Evolutionary conservation across 2,888 invertebrate genomes (phyloP).

Genomic region (Choristoneura rosaceana): DNA sequence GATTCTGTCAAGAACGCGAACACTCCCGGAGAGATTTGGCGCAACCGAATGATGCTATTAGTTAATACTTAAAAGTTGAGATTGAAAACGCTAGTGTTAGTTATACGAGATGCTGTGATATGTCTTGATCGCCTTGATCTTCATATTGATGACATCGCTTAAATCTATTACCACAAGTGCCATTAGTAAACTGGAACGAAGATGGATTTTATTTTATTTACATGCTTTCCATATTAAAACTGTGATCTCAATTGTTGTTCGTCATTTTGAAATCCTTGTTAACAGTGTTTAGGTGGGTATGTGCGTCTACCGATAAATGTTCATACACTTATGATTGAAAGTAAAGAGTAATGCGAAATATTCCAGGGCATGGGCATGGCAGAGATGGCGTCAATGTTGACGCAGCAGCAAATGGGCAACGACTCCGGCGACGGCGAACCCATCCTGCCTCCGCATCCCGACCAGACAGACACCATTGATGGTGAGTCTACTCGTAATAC

Average conservation of each 20-base stretch:
- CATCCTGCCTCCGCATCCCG: constrained; percentile 87
- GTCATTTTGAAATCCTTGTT: not conserved
- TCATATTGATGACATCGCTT: not conserved
- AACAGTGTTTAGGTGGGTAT: constrained; percentile 32
- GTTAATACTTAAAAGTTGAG: constrained; percentile 2
- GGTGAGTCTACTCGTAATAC: constrained; percentile 82
- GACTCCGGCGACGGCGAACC: constrained; percentile 86
- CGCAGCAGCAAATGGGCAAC: constrained; percentile 86
- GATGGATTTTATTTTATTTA: constrained; percentile 22
- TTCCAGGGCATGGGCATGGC: constrained; percentile 87
- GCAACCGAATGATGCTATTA: constrained; percentile 21
- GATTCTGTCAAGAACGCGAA: constrained; percentile 86
- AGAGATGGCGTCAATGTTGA: constrained; percentile 87
- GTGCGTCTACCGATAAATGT: not conserved
- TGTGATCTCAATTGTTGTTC: constrained; percentile 17
- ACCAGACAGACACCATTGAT: constrained; percentile 90
- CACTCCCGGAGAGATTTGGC: constrained; percentile 46
- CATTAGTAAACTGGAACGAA: constrained; percentile 16
- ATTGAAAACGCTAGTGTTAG: not conserved
- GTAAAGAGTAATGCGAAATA: constrained; percentile 4
- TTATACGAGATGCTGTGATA: constrained; percentile 16
- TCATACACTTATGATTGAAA: not conserved
- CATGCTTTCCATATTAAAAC: constrained; percentile 20
- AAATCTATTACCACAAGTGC: constrained; percentile 13
- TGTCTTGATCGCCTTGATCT: constrained; percentile 7